A percentile compares a stretch with the other conserved stretches of the same genome.
Conservation (phyloP, 2,113 vertebrate genomes). For the Cryptomyrus ogoouensis region DNA sequence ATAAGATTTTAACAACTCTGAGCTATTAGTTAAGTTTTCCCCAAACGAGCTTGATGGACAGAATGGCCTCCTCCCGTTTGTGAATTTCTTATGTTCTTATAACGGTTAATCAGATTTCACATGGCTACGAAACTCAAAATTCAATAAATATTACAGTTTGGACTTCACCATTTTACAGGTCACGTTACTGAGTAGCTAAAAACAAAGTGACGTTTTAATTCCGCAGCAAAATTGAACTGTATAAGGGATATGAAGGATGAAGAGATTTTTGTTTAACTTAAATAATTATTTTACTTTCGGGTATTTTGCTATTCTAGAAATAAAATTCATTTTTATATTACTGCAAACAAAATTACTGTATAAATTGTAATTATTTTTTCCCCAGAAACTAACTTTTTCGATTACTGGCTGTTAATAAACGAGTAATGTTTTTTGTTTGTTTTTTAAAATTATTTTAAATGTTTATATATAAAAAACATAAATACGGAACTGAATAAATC, state of each 20-base stretch:
- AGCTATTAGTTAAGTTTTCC: too few relatives aligned
- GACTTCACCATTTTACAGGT: neutral
- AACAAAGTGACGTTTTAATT: neutral
- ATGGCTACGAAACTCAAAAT: neutral
- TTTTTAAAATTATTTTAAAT: too few relatives aligned
- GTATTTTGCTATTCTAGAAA: neutral
- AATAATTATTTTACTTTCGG: neutral
- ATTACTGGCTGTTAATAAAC: neutral
- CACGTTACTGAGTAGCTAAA: neutral
- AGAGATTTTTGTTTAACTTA: neutral
- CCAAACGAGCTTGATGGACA: too few relatives aligned
- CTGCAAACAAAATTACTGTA: neutral
- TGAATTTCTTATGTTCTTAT: neutral
- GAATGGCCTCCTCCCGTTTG: too few relatives aligned
- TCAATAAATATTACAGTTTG: neutral
- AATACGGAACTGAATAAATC: conserved; percentile 1
- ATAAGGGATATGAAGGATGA: neutral
- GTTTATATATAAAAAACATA: neutral
- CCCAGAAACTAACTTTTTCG: neutral
- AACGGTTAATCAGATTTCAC: neutral
- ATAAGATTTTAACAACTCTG: too few relatives aligned
- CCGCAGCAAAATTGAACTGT: neutral
- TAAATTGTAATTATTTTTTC: neutral
- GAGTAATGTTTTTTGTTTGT: neutral
- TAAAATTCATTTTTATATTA: neutral